These are phyloP conservation scores for Drosophila sordidula DNA, from an alignment of 2,888 invertebrate genomes.

Conservation along the genomic window DNA sequence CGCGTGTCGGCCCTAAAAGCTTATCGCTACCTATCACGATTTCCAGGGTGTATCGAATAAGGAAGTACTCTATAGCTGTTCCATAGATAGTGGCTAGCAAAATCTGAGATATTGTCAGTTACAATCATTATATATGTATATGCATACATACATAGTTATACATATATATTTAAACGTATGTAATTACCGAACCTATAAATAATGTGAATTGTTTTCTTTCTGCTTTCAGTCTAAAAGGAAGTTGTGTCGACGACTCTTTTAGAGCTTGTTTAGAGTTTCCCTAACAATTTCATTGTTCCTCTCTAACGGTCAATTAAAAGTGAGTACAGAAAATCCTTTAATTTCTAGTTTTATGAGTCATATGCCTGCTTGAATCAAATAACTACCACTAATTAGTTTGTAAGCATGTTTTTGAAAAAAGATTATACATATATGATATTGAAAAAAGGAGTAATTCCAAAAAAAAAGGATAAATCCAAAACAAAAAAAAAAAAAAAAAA, in stretches of 20 bases:
- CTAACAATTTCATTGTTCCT: conserved; percentile 84
- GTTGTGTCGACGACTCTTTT: conserved; percentile 81
- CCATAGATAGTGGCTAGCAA: conserved; percentile 3
- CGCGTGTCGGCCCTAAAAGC: conserved; percentile 3
- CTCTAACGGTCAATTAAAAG: conserved; percentile 83
- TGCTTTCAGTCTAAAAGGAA: conserved; percentile 83
- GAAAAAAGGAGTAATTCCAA: conserved; percentile 55
- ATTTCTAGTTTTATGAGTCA: conserved; percentile 20
- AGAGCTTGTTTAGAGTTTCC: conserved; percentile 82
- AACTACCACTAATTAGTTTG: conserved; percentile 46
- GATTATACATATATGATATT: conserved; percentile 16
- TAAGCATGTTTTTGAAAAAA: conserved; percentile 56
- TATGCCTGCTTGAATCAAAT: conserved; percentile 32
- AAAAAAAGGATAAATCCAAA: conserved; percentile 44
- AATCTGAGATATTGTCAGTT: not conserved
- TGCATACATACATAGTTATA: not conserved
- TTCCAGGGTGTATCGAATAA: conserved; percentile 35
- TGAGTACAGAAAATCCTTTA: conserved; percentile 68
- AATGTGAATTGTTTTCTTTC: conserved; percentile 36
- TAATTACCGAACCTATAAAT: conserved; percentile 34
- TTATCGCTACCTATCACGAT: conserved; percentile 32
- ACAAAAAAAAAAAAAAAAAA: conserved; percentile 45
- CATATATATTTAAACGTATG: not conserved
- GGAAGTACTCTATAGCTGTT: conserved; percentile 27
- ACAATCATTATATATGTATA: not conserved